Percentiles rank a stretch among this genome's conserved stretches.
These are phyloP conservation scores for Phrynocephalus forsythii DNA, from an alignment of 2,797 vertebrate genomes.

Conservation along the genomic window DNA sequence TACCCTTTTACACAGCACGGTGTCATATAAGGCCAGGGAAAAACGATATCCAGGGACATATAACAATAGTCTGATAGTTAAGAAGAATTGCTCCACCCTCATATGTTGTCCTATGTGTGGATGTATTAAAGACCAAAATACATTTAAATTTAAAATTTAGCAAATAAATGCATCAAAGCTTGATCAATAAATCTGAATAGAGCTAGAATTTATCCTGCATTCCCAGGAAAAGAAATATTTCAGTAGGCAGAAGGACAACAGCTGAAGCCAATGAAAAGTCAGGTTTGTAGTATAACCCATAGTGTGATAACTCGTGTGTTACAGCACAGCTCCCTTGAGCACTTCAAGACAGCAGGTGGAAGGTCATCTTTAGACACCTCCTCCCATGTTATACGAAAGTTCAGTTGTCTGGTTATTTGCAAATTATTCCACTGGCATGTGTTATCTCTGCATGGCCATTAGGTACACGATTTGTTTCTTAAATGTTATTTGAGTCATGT, in stretches of 20 bases:
- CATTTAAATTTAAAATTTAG: constrained; percentile 9
- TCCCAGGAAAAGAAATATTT: constrained; percentile 16
- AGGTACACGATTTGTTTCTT: neutral
- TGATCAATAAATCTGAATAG: neutral
- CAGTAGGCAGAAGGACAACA: constrained; percentile 37
- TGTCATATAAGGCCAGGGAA: neutral
- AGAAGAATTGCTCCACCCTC: neutral
- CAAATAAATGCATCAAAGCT: constrained; percentile 3
- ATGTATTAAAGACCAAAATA: neutral
- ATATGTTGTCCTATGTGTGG: too few species aligned
- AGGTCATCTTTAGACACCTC: neutral
- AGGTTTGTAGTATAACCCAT: constrained; percentile 30
- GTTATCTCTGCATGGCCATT: too few species aligned
- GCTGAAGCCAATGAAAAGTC: constrained; percentile 49
- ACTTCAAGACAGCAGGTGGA: constrained; percentile 3
- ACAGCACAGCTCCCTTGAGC: constrained; percentile 21
- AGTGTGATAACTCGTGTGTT: constrained; percentile 44
- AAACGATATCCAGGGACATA: neutral
- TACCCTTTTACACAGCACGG: too few species aligned
- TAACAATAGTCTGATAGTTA: neutral
- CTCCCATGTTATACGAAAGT: too few species aligned
- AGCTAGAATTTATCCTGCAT: neutral
- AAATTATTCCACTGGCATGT: constrained; percentile 1
- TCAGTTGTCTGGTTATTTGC: neutral
- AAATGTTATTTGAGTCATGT: neutral